Evolutionary conservation across 2,888 invertebrate genomes (phyloP), one percentile per base, ranked within the genome.

Genomic region (Lithophane semibrunnea): DNA sequence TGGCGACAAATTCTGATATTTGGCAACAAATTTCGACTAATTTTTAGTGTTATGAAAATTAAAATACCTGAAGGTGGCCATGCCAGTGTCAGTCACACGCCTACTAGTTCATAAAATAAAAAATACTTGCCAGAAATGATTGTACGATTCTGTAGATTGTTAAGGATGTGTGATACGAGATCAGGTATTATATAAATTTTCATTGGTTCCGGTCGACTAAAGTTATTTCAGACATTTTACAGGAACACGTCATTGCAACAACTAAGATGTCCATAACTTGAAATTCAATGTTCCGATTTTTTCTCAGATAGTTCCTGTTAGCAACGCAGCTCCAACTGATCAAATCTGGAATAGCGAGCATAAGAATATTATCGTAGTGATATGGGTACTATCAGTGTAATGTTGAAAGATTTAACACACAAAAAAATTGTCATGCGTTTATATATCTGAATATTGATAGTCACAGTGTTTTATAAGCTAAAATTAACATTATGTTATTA

Each of bases 371-470:
- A 73, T 70, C 37, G 37, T 56, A 67, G 63, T 66, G 65, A 47
- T 67, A 58, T 44, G 70, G 73, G 42, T 75, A 71, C 74, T 73
- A 42, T 37, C 13, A 12, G 58, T 79, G 65, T 68, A 64, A 60
- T 66, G 37, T 67, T 64, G 70, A 80, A 60, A 74, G 58, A 87
- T 70, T 79, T 77, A 86, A 84, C 83, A 86, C 86, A 88, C 82
- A 80, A 73, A 66, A 75, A 77, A 83, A 69, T 83, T 82, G 85
- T 82, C 80, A 88, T 86, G 80, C 79, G 72, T 88, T 88, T 89
- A 88, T 88, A 84, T 88, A 86, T 86, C 86, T 83, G 80, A 88
- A 88, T 80, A 88, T 87, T 78, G 77, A 86, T 85, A 7, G 73
- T 87, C 88, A 88, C 89, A 88, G 83, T 79, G 70, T 84, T 76